phyloP scores from a whole-genome alignment of 2,113 vertebrate genomes.

The Rattus rattus region DNA sequence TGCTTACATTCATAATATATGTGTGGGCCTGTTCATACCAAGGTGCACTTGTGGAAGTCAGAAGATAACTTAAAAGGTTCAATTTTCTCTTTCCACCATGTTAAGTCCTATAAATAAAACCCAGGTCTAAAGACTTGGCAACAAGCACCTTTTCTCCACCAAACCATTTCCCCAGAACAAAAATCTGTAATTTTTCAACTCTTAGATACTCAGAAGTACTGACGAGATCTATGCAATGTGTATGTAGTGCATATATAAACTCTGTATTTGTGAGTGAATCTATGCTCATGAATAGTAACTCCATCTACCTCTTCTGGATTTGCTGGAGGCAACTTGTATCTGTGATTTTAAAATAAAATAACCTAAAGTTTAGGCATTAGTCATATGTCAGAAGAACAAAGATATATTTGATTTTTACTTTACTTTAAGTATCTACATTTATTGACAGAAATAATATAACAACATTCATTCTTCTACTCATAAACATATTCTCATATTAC shows the following conservation, averaged over 20 bases:
- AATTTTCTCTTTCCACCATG: not conserved
- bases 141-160: not conserved
- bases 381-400: not conserved
- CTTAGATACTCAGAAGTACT: conserved; percentile 1
- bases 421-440: not conserved
- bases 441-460: not conserved
- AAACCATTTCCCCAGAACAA: not conserved
- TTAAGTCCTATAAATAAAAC: not conserved
- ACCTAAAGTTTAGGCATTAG: not conserved
- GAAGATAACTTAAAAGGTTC: not conserved
- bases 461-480: not conserved
- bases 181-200: conserved; percentile 15
- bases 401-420: conserved; percentile 29
- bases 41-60: not conserved
- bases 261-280: not conserved
- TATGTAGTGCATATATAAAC: not conserved
- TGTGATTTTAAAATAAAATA: conserved; percentile 37
- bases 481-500: not conserved
- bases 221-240: not conserved
- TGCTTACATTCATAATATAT: not conserved
- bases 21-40: not conserved
- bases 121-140: not conserved
- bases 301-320: not conserved
- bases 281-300: not conserved
- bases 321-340: not conserved